Percentiles rank a stretch among this genome's conserved stretches.
Evolutionary conservation across 2,113 vertebrate species (phyloP).

Genomic region (Chelonoidis abingdonii): DNA sequence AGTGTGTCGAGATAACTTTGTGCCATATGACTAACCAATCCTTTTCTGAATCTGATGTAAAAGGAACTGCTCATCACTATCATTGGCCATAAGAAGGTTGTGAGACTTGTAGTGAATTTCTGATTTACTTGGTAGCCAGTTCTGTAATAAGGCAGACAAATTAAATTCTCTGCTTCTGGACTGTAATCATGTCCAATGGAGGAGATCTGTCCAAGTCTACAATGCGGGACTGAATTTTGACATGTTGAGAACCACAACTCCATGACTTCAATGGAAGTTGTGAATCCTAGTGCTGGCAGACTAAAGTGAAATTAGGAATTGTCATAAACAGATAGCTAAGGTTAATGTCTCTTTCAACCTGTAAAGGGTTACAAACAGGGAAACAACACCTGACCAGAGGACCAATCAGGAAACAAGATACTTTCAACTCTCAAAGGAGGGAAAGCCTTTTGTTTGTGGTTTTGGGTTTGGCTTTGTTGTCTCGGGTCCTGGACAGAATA

Average conservation of each 20-base stretch:
- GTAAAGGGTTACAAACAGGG: no score
- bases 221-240: not conserved
- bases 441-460: no score
- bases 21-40: not conserved
- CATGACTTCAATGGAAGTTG: not conserved
- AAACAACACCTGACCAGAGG: no score
- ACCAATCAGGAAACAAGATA: no score
- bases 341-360: no score
- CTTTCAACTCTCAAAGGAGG: no score
- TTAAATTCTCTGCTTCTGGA: not conserved
- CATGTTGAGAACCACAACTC: not conserved
- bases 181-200: not conserved
- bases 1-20: not conserved
- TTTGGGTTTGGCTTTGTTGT: no score
- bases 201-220: not conserved
- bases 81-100: not conserved
- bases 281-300: rapidly evolving
- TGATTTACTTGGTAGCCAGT: not conserved
- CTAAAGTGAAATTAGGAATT: not conserved
- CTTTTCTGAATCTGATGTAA: not conserved
- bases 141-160: not conserved
- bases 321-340: no score
- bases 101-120: not conserved
- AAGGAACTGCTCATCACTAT: not conserved
- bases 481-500: no score